Evolutionary conservation across 2,797 vertebrate species (phyloP), one percentile per base, ranked within the genome.

Genomic region (Thalassophryne amazonica): DNA sequence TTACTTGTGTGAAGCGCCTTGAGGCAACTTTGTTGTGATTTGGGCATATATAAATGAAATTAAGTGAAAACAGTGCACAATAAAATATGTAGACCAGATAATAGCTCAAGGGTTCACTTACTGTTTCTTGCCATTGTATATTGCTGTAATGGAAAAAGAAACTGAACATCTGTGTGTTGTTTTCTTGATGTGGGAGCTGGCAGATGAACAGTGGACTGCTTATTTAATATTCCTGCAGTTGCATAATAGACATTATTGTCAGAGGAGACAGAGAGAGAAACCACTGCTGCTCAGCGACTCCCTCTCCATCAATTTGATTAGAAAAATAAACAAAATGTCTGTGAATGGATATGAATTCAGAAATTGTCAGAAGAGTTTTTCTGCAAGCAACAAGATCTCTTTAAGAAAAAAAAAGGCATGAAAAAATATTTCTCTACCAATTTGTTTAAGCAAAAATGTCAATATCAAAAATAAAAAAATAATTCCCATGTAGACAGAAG

Each of bases 331-430:
- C n/a, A n/a, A n/a, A n/a, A n/a, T n/a, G 18, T 19, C 16, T 37
- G 11, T 19, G 15, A 3, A 23, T 6, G 22, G 25, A 43, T 27
- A 31, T 23, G 2, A 45, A 43, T 46, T 51, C 30, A 39, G n/a
- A 64, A 43, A 49, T 58, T 25, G 55, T 18, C 31, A 33, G 40
- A 17, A 36, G 18, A 38, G 31, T 21, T 21, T 21, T 21, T 20
- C 31, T n/a, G n/a, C n/a, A n/a, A n/a, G n/a, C n/a, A n/a, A n/a
- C n/a, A n/a, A n/a, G n/a, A n/a, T n/a, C n/a, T n/a, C n/a, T n/a
- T n/a, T n/a, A n/a, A n/a, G n/a, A n/a, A n/a, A n/a, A n/a, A n/a
- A n/a, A n/a, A n/a, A n/a, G n/a, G n/a, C n/a, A n/a, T n/a, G n/a
- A n/a, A n/a, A n/a, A n/a, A n/a, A n/a, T n/a, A n/a, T n/a, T n/a